A percentile compares a stretch with the other conserved stretches of the same genome.
Evolutionary conservation across 2,113 vertebrate genomes (phyloP).

Genomic region (Lampris megalopsis): DNA sequence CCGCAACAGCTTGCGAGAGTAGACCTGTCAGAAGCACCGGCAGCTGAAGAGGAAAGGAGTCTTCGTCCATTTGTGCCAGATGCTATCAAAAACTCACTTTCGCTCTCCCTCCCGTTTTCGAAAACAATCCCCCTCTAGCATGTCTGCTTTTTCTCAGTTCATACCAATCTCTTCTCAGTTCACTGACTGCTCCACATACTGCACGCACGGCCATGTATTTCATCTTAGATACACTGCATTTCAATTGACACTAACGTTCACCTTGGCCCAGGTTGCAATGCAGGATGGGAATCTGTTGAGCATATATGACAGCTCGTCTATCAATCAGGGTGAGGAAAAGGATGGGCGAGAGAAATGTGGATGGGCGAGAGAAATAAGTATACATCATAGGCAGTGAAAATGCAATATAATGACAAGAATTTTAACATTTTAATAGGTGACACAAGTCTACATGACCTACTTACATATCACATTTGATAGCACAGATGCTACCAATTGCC

Average conservation of each 20-base stretch:
- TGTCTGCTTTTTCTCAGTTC: conserved; percentile 19
- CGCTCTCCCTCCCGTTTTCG: background rate
- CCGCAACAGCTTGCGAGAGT: conserved; percentile 56
- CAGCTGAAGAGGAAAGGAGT: conserved; percentile 57
- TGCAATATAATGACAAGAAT: conserved; percentile 9
- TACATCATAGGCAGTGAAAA: background rate
- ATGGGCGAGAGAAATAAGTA: background rate
- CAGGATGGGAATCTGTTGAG: background rate
- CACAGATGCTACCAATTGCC: conserved; percentile 68
- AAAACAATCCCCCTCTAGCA: conserved; percentile 4
- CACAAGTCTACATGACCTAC: conserved; percentile 32
- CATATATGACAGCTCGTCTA: conserved; percentile 3
- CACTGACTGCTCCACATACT: conserved; percentile 15
- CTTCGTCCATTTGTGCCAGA: conserved; percentile 64
- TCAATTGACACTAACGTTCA: conserved; percentile 24
- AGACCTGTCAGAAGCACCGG: conserved; percentile 66
- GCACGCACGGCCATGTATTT: conserved; percentile 19
- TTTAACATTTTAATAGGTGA: conserved; percentile 44
- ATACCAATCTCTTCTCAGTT: conserved; percentile 34
- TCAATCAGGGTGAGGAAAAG: background rate
- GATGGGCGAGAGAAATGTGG: background rate
- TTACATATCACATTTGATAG: conserved; percentile 34
- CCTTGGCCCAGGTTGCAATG: background rate
- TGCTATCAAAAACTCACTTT: conserved; percentile 65
- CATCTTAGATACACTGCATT: conserved; percentile 12